These are phyloP conservation scores for Antechinus flavipes DNA, from an alignment of 2,113 vertebrate species.

Conservation along the genomic window DNA sequence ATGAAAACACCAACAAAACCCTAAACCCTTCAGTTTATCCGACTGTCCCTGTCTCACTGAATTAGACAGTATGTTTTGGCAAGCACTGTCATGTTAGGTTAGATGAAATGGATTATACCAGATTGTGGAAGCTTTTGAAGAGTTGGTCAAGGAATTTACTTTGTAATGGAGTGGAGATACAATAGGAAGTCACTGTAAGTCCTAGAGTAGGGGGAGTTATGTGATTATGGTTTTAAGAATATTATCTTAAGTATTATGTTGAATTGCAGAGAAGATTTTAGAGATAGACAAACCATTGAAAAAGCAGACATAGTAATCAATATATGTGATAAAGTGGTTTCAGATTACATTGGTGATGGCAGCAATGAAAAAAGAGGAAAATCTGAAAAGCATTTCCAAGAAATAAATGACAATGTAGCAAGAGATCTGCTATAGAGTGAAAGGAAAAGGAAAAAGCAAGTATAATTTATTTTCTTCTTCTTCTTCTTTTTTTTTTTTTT, in stretches of 20 bases:
- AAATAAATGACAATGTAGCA: background rate
- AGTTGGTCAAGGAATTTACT: conserved; percentile 26
- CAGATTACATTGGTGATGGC: conserved; percentile 9
- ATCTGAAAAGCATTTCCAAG: conserved; percentile 26
- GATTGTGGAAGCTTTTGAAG: conserved; percentile 36
- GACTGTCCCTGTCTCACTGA: no score
- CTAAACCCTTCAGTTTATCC: no score
- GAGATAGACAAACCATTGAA: background rate
- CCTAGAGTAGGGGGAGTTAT: background rate
- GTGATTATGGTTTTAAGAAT: background rate
- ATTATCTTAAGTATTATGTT: conserved; percentile 30
- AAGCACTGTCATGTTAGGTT: background rate
- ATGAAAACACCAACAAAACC: no score
- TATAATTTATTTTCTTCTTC: background rate
- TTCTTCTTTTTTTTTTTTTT: no score
- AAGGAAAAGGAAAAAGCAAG: conserved; percentile 13
- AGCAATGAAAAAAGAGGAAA: conserved; percentile 4
- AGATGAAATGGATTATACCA: background rate
- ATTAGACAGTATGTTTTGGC: no score
- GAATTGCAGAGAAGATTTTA: conserved; percentile 26
- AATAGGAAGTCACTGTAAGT: no score
- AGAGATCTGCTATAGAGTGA: background rate
- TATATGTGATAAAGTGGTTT: background rate
- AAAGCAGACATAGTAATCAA: background rate
- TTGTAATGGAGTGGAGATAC: conserved; percentile 17